Base-by-base conservation (phyloP, 2,113 vertebrate species). In the Panurus biarmicus region DNA sequence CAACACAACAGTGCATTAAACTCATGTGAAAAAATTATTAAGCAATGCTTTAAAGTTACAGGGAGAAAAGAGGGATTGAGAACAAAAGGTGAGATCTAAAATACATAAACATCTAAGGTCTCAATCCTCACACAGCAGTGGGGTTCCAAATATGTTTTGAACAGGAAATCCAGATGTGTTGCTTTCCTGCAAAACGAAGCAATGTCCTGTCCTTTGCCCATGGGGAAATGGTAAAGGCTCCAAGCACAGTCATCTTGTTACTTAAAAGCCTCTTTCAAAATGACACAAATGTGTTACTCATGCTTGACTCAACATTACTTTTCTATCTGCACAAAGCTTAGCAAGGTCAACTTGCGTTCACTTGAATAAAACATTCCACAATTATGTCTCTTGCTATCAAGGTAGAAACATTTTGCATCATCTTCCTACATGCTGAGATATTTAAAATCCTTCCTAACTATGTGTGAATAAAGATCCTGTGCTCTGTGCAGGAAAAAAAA, bases 11-110 rank as follows among this genome's bases (percentile, higher is more conserved):
- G 40, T 2, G 28, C 18, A 60, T 8, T 38, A 76, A 61, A 53
- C 7, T 61, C 14, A 20, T 0, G 7, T 26, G 20, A 89, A 23
- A 64, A 61, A 72, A 72, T 7, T 24, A 5, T 0, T 29, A 76
- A 47, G 5, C 11, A 21, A 6, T 44, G 25, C 10, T 92, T 73
- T 79, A 17, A 89, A 77, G 16, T 65, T 47, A 53, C 19, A 61
- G 13, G 4, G 4, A 91, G 9, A 47, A 87, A 72, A 38, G 6
- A 84, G 5, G 4, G 19, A 61, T 42, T 58, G 29, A 11, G 14
- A 65, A 77, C 12, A n/a, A 36, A 64, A 70, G 28, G 29, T 0
- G 0, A 48, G 7, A 65, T 26, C 9, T 75, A 70, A 77, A 93
- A 64, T 22, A 70, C 3, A 35, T 19, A 66, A 56, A 4, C 19